Evolutionary conservation across 2,797 vertebrate genomes (phyloP).

Genomic region (Triplophysa yarkandensis): DNA sequence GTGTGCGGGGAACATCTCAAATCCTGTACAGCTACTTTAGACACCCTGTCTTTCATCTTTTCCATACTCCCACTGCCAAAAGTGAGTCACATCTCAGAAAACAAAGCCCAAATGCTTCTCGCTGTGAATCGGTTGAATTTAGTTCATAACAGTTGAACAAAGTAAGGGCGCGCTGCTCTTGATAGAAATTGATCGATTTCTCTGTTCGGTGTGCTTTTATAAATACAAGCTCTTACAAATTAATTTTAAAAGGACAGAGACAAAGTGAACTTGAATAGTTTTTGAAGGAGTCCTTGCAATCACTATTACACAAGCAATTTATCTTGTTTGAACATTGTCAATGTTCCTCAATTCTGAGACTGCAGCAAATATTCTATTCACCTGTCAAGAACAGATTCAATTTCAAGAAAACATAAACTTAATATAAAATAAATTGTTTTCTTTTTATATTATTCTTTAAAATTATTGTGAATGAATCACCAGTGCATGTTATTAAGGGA

Average conservation of each 20-base stretch:
- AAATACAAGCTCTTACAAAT: constrained; percentile 4
- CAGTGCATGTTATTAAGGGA: background rate
- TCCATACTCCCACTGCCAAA: constrained; percentile 15
- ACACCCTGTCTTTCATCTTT: constrained; percentile 17
- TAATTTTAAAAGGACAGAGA: background rate
- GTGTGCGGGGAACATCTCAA: background rate
- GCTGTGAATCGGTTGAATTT: constrained; percentile 11
- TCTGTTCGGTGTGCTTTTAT: background rate
- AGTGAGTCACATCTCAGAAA: constrained; percentile 25
- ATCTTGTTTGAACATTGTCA: constrained; percentile 44
- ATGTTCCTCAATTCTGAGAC: constrained; percentile 55
- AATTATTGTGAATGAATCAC: background rate
- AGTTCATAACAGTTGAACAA: constrained; percentile 15
- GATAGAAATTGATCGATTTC: background rate
- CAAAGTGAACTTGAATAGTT: no score
- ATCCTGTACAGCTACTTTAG: constrained; percentile 23
- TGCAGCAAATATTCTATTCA: constrained; percentile 26
- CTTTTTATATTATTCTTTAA: no score
- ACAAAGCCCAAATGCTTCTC: constrained; percentile 7
- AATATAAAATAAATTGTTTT: no score
- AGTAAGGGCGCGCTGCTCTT: background rate
- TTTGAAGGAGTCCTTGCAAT: background rate
- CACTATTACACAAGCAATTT: constrained; percentile 46
- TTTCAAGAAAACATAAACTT: constrained; percentile 54
- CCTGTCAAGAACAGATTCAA: constrained; percentile 49